Conservation (phyloP, 2,888 invertebrate genomes). For the Dasysyrphus tricinctus region DNA sequence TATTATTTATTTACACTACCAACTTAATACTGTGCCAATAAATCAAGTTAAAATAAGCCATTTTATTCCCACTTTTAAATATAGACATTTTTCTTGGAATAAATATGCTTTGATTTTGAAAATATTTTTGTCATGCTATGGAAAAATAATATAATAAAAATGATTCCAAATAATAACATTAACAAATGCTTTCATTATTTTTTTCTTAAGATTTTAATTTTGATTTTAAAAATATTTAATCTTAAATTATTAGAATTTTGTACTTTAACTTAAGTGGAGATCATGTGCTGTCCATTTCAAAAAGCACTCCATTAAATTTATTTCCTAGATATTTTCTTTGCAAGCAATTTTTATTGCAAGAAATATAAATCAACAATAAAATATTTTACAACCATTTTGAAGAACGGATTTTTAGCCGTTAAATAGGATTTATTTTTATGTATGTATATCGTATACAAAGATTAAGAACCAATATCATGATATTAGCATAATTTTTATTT, state of each 20-base stretch:
- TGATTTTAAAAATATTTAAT: not conserved
- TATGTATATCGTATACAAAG: not conserved
- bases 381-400: slow-evolving; percentile 2
- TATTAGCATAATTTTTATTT: not conserved
- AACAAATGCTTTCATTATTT: too few species aligned
- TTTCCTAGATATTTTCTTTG: not conserved
- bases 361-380: slow-evolving; percentile 4
- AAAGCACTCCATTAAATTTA: not conserved
- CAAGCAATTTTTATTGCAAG: not conserved
- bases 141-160: too few species aligned
- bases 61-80: too few species aligned
- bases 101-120: too few species aligned
- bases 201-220: not conserved
- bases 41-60: too few species aligned
- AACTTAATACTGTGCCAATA: too few species aligned
- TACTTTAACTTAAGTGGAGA: not conserved
- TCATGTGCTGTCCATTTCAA: not conserved
- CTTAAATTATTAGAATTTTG: too few species aligned
- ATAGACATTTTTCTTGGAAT: too few species aligned
- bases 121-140: too few species aligned
- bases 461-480: not conserved
- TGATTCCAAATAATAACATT: too few species aligned
- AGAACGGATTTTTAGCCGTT: not conserved
- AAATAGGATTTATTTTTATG: not conserved
- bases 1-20: too few species aligned